Evolutionary conservation across 2,888 invertebrate genomes (phyloP), one percentile per base, ranked within the genome.

Genomic region (Cerastis leucographa): DNA sequence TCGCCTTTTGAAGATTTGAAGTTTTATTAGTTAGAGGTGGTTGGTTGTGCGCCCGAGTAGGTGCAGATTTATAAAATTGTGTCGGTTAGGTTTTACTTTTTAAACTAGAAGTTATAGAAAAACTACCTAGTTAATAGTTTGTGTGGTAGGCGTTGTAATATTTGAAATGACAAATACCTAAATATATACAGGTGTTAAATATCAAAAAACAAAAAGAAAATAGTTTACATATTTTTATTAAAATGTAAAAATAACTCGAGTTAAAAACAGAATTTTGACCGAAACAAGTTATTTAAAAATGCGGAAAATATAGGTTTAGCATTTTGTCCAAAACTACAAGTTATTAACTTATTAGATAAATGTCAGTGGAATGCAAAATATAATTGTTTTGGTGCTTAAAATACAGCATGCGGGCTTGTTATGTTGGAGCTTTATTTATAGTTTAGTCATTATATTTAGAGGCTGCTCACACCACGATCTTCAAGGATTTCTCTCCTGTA

Each of bases 341-440:
- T 73, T 49, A 71, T 25, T 69, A 78, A n/a, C 46, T 71, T 49
- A 71, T 25, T 69, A 78, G 17, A 56, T 56, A 72, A 46, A 61
- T 73, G 56, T 77, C 65, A 85, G 83, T 71, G 51, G 17, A 70
- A 81, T 76, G 71, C 49, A 67, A 29, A 49, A 70, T 54, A 79
- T 78, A 74, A 62, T 67, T 61, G 1, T 68, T 61, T 56, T 62
- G 65, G 70, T 76, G 79, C 44, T 56, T 65, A 46, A 87, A 89
- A 66, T 91, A 91, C 90, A 91, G 74, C 91, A 91, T 91, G 91
- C 91, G 82, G 64, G 74, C 40, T 85, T 80, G 84, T 87, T 88
- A 88, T 78, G 54, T 51, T 64, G 75, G 65, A 84, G 80, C 46
- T 72, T 65, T 59, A 66, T 85, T 85, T 72, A 71, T 73, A 78